Evolutionary conservation across 2,888 invertebrate species (phyloP).

Genomic region (Asteroscopus sphinx): DNA sequence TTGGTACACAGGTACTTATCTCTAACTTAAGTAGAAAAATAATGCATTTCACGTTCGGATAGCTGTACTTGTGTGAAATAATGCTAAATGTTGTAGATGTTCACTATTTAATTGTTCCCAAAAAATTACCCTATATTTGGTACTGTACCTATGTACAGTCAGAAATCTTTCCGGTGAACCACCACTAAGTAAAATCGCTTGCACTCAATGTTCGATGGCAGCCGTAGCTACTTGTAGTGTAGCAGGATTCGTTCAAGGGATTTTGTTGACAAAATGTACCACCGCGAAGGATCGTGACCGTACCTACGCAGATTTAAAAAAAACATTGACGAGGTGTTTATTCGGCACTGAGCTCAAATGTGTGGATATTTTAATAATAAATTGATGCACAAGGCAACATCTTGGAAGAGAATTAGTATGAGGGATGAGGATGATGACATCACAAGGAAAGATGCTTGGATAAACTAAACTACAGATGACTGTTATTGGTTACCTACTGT

Average conservation of each 20-base stretch:
- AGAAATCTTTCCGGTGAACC: no score
- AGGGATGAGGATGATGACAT: background rate
- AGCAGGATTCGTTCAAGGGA: no score
- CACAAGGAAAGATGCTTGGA: slow-evolving; percentile 38
- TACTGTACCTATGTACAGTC: no score
- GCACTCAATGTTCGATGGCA: no score
- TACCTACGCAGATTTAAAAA: no score
- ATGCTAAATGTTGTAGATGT: slow-evolving; percentile 23
- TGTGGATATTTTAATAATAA: slow-evolving; percentile 56
- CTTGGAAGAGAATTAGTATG: slow-evolving; percentile 18
- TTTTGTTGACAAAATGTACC: no score
- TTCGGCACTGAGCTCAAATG: slow-evolving; percentile 30
- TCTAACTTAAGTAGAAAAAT: slow-evolving; percentile 22
- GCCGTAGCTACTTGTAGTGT: no score
- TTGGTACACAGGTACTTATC: slow-evolving; percentile 5
- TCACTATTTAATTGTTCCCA: no score
- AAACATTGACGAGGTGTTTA: slow-evolving; percentile 19
- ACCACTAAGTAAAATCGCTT: no score
- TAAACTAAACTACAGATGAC: slow-evolving; percentile 19
- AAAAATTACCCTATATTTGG: no score
- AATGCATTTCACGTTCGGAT: slow-evolving; percentile 56
- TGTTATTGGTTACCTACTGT: background rate
- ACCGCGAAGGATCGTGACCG: no score
- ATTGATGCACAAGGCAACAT: slow-evolving; percentile 38
- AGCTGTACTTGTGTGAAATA: slow-evolving; percentile 33